Evolutionary conservation across 2,113 vertebrate species (phyloP).

Genomic region (Glaucomys volans): DNA sequence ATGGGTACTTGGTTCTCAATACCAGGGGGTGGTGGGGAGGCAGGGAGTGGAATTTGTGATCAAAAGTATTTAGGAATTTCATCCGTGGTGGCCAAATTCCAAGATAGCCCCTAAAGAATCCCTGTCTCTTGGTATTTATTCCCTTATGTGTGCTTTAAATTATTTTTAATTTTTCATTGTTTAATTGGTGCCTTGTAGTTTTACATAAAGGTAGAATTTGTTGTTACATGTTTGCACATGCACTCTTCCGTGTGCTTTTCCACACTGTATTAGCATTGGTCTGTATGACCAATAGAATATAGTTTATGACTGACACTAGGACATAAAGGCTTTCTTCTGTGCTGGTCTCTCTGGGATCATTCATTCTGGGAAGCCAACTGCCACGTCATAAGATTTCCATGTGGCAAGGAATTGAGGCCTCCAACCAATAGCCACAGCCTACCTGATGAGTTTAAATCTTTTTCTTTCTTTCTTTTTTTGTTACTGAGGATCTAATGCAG

Average conservation of each 20-base stretch:
- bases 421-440: not conserved
- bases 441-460: not conserved
- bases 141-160: not conserved
- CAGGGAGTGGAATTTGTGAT: not conserved
- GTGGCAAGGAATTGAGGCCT: not conserved
- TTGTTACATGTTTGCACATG: too few relatives aligned
- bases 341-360: conserved; percentile 1
- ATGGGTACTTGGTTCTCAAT: too few relatives aligned
- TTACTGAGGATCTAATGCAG: too few relatives aligned
- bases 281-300: not conserved
- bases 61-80: not conserved
- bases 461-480: not conserved
- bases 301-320: not conserved
- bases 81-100: not conserved
- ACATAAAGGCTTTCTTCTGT: not conserved
- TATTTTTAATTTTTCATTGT: too few relatives aligned
- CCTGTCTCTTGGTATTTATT: not conserved
- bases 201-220: too few relatives aligned
- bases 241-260: not conserved
- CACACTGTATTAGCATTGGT: not conserved
- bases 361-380: not conserved
- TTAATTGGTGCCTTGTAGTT: too few relatives aligned
- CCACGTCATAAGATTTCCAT: not conserved
- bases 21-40: too few relatives aligned
- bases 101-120: not conserved